Percentiles rank a stretch among this genome's conserved stretches.
phyloP scores from a whole-genome alignment of 2,113 vertebrate genomes.

The Gasterosteus aculeatus region DNA sequence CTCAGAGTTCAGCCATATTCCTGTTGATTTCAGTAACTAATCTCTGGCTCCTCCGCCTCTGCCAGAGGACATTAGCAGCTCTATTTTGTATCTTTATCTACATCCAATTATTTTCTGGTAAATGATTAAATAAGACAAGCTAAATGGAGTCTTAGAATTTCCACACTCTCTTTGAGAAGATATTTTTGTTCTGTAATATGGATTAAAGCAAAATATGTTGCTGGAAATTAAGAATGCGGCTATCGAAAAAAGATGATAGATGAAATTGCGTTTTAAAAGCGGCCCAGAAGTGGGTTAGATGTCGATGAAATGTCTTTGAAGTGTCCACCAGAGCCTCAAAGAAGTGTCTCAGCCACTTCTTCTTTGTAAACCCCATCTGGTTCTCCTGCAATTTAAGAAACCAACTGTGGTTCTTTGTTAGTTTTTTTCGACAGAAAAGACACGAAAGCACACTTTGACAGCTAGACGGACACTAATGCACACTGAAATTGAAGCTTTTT shows the following conservation, averaged over 20 bases:
- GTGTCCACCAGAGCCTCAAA: background rate
- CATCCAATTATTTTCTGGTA: constrained; percentile 34
- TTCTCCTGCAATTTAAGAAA: background rate
- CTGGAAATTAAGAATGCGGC: background rate
- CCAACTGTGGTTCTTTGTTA: background rate
- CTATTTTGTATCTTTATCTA: constrained; percentile 29
- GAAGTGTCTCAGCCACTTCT: background rate
- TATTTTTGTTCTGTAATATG: background rate
- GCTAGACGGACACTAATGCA: background rate
- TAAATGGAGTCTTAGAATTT: background rate
- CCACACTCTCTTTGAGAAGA: background rate
- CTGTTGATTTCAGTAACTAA: constrained; percentile 38
- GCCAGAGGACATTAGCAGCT: constrained; percentile 30
- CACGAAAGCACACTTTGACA: constrained; percentile 4
- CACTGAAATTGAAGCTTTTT: background rate
- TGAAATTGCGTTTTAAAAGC: background rate
- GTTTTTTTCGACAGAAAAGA: constrained; percentile 15
- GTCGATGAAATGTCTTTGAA: constrained; percentile 30
- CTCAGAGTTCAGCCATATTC: constrained; percentile 53
- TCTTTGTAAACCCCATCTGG: background rate
- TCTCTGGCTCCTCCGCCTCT: constrained; percentile 38
- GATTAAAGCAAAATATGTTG: background rate
- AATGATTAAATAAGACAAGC: constrained; percentile 1
- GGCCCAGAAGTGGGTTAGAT: background rate
- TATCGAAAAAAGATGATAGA: background rate